Evolutionary conservation across 2,113 vertebrate genomes (phyloP).

Genomic region (Aldabrachelys gigantea): DNA sequence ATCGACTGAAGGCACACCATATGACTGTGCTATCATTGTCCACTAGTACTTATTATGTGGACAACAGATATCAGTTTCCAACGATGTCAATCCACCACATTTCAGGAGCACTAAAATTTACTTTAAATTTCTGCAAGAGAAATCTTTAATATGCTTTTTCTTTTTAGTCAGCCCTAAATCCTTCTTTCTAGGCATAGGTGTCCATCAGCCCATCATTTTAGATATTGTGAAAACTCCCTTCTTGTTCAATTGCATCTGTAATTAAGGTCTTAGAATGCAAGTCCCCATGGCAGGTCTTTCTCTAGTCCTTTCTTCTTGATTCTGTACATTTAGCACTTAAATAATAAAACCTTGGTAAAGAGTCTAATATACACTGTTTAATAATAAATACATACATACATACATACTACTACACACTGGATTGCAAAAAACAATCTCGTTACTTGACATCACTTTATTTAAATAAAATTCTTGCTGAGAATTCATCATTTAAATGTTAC

Average conservation of each 20-base stretch:
- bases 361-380: background rate
- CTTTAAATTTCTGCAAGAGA: background rate
- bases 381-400: background rate
- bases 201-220: background rate
- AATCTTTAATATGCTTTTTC: background rate
- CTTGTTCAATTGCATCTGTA: background rate
- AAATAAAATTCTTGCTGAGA: background rate
- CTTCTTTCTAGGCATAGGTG: background rate
- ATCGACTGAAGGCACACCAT: background rate
- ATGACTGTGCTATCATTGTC: background rate
- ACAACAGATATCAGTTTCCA: background rate
- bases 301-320: background rate
- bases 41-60: background rate
- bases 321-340: background rate
- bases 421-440: background rate
- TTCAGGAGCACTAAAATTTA: background rate
- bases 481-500: background rate
- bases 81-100: background rate
- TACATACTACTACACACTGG: background rate
- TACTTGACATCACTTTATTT: background rate
- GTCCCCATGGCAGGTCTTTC: background rate
- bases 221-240: background rate
- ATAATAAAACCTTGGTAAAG: background rate
- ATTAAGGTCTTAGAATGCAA: background rate
- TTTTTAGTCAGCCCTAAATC: background rate